Conservation (phyloP, 2,888 invertebrate genomes). For the Melitaea athalia region DNA sequence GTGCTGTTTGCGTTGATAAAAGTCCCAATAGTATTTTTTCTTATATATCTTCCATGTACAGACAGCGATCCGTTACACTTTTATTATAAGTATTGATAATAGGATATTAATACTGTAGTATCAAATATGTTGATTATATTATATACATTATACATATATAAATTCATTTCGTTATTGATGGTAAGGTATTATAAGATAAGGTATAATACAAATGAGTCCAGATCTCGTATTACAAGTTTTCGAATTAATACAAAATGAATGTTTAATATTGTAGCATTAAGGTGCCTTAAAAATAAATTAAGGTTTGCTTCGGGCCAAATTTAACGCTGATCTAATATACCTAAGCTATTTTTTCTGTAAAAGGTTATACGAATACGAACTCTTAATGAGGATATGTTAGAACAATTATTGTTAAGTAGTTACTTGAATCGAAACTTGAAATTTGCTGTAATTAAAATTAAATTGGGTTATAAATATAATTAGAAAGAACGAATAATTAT, state of each 20-base stretch:
- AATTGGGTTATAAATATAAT: neutral
- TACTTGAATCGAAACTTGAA: neutral
- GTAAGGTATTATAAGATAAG: neutral
- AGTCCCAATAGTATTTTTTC: too few species aligned
- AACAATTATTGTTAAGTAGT: neutral
- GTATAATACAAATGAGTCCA: neutral
- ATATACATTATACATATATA: too few species aligned
- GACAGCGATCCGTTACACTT: too few species aligned
- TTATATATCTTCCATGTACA: too few species aligned
- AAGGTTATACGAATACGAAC: conserved; percentile 3
- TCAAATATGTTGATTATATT: too few species aligned
- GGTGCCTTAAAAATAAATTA: conserved; percentile 5
- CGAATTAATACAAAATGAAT: neutral
- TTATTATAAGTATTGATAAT: too few species aligned
- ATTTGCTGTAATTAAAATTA: neutral
- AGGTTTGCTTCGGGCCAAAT: conserved; percentile 9
- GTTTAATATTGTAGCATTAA: conserved; percentile 3
- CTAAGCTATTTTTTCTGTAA: neutral
- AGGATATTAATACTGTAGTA: too few species aligned
- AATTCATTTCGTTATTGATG: neutral
- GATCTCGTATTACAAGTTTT: conserved; percentile 5
- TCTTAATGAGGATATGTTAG: neutral
- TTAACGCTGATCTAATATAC: conserved; percentile 23
- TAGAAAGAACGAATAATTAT: conserved; percentile 1
- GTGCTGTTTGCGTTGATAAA: too few species aligned